Evolutionary conservation across 2,797 vertebrate species (phyloP).

Genomic region (Myotis myotis): DNA sequence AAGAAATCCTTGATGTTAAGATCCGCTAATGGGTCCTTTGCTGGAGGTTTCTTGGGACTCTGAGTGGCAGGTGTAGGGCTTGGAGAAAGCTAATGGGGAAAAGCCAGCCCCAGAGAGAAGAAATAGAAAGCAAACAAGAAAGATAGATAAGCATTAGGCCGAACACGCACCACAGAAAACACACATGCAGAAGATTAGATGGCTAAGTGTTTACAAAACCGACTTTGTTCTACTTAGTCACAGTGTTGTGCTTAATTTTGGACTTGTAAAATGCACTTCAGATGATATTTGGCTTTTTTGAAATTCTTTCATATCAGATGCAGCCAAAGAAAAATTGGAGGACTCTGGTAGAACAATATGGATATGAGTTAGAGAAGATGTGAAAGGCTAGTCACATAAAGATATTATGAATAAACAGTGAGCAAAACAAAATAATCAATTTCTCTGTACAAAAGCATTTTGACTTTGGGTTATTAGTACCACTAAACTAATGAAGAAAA

Average conservation of each 20-base stretch:
- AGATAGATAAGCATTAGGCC: constrained; percentile 77
- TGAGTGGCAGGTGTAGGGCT: constrained; percentile 92
- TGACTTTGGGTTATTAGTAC: constrained; percentile 44
- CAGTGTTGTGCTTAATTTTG: constrained; percentile 38
- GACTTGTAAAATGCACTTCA: not conserved
- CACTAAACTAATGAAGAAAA: constrained; percentile 41
- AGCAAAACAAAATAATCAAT: not conserved
- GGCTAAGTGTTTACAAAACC: constrained; percentile 30
- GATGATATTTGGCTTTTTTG: constrained; percentile 18
- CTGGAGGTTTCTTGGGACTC: constrained; percentile 97
- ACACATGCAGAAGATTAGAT: constrained; percentile 62
- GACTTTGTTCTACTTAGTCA: constrained; percentile 22
- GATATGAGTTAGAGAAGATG: constrained; percentile 24
- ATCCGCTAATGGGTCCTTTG: constrained; percentile 99
- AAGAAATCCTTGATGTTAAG: constrained; percentile 99
- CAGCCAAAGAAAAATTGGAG: constrained; percentile 39
- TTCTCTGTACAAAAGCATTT: constrained; percentile 48
- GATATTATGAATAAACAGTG: not conserved
- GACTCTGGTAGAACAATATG: constrained; percentile 49
- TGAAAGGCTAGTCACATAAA: constrained; percentile 6
- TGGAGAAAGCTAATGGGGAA: constrained; percentile 90
- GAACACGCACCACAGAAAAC: constrained; percentile 54
- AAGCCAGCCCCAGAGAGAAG: constrained; percentile 77
- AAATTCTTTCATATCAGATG: constrained; percentile 44
- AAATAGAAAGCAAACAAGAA: constrained; percentile 79